A percentile compares a stretch with the other conserved stretches of the same genome.
These are phyloP conservation scores for Epinotia nisella DNA, from an alignment of 2,888 invertebrate genomes.

Conservation along the genomic window DNA sequence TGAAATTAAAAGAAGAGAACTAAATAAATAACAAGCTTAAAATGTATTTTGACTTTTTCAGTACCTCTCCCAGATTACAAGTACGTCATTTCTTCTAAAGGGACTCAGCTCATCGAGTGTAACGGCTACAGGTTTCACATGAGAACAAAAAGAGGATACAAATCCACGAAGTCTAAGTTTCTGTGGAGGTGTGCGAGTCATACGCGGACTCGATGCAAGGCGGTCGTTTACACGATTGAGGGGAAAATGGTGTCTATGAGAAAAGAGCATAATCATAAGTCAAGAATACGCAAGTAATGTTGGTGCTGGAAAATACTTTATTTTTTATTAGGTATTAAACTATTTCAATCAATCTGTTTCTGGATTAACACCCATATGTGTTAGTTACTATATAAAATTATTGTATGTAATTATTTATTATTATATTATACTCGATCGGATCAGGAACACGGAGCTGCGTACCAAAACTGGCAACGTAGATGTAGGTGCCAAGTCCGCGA, in stretches of 20 bases:
- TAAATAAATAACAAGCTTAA: neutral
- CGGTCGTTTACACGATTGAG: slow-evolving; percentile 1
- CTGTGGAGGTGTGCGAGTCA: slow-evolving; percentile 7
- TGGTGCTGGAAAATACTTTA: neutral
- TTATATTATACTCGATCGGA: too few species aligned
- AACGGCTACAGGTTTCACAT: slow-evolving; percentile 7
- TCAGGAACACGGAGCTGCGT: too few species aligned
- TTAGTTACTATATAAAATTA: too few species aligned
- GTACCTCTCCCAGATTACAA: neutral
- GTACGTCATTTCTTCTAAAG: slow-evolving; percentile 10
- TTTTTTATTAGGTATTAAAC: too few species aligned
- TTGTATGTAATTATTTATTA: too few species aligned
- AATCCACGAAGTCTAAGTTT: neutral
- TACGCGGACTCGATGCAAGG: neutral
- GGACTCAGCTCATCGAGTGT: slow-evolving; percentile 8
- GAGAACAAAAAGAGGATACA: neutral
- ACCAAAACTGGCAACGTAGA: too few species aligned
- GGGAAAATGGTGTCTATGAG: neutral
- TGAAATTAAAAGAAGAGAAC: too few species aligned
- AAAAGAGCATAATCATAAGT: slow-evolving; percentile 3
- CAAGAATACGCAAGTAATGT: neutral
- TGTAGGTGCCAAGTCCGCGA: too few species aligned
- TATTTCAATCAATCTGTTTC: too few species aligned
- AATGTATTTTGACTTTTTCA: neutral
- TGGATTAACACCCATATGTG: too few species aligned